Percentiles rank a stretch among this genome's conserved stretches.
Evolutionary conservation across 1,140 invertebrate species (phyloP).

Genomic region (Meteorus sp.): DNA sequence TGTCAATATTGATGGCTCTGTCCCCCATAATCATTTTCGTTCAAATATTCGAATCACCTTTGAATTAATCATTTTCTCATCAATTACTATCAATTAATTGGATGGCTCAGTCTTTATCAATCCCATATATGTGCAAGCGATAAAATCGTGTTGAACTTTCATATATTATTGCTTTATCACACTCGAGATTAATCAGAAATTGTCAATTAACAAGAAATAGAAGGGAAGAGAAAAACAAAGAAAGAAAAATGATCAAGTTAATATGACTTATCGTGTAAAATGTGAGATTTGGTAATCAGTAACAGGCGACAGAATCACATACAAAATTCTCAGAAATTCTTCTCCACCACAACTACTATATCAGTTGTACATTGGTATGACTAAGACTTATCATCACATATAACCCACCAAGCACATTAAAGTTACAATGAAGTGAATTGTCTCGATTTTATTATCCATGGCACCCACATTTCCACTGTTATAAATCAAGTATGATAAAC

Average conservation of each 20-base stretch:
- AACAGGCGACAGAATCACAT: neutral
- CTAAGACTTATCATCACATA: constrained; percentile 16
- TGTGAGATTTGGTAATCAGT: constrained; percentile 20
- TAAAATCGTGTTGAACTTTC: no score
- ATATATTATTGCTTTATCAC: neutral
- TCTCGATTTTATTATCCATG: constrained; percentile 3
- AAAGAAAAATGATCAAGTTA: neutral
- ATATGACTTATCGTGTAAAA: no score
- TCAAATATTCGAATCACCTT: no score
- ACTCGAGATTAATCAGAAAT: no score
- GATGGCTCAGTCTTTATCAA: no score
- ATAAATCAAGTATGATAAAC: neutral
- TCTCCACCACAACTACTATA: neutral
- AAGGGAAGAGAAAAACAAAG: no score
- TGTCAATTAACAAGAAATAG: no score
- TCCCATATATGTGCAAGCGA: no score
- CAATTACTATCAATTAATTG: no score
- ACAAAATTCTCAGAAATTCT: constrained; percentile 11
- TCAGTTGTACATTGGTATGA: neutral
- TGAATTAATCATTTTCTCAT: no score
- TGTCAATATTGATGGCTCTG: no score
- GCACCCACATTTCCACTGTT: neutral
- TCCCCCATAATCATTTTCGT: no score
- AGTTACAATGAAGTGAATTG: constrained; percentile 22
- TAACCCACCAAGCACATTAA: neutral